A percentile compares a stretch with the other conserved stretches of the same genome.
Conservation (phyloP, 2,797 vertebrate species). For the Artibeus lituratus region DNA sequence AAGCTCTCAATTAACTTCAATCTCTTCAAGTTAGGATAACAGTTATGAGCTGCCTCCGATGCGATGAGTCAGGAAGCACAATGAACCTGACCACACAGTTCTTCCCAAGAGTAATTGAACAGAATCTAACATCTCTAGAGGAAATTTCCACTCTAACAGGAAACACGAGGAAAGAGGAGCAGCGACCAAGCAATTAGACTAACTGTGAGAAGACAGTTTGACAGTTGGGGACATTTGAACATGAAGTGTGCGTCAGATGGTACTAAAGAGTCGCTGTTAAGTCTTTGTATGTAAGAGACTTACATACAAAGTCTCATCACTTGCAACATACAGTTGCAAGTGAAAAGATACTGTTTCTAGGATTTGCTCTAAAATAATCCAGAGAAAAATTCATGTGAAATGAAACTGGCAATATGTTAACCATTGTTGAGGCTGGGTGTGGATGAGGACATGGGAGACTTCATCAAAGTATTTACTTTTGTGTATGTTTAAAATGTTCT, state of each 20-base stretch:
- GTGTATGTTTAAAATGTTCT: neutral
- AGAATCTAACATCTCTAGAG: neutral
- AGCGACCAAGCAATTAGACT: neutral
- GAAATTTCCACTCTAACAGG: neutral
- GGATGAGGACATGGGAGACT: neutral
- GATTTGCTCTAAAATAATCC: neutral
- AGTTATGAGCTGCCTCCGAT: neutral
- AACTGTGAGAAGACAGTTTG: neutral
- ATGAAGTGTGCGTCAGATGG: neutral
- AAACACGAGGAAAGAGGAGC: neutral
- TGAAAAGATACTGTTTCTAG: neutral
- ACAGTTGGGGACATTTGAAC: neutral
- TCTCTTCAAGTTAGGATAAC: neutral
- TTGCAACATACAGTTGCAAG: neutral
- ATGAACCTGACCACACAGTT: neutral
- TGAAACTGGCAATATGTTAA: neutral
- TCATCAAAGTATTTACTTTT: neutral
- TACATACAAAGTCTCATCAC: neutral
- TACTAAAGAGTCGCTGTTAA: neutral
- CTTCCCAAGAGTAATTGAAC: neutral
- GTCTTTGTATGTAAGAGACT: neutral
- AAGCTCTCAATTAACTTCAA: neutral
- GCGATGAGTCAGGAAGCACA: neutral
- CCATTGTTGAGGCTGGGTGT: neutral
- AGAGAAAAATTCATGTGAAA: neutral